Base-by-base conservation (phyloP, 1,140 invertebrate genomes). In the Lepidotrigona ventralis region DNA sequence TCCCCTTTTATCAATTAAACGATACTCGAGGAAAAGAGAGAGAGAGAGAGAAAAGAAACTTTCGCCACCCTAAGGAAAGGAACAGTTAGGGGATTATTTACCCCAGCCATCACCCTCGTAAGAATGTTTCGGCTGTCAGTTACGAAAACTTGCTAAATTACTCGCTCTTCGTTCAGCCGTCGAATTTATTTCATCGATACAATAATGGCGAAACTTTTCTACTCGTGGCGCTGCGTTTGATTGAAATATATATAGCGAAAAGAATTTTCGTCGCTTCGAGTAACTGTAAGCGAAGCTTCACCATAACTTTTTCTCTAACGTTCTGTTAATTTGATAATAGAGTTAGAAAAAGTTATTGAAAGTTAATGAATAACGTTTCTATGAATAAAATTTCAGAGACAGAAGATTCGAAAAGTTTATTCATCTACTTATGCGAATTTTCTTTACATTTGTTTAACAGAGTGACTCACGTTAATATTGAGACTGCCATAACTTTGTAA, bases 81-180 rank as follows among this genome's bases (percentile, higher is more conserved):
- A 91, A 90, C 89, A 90, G 80, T 91, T 90, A 26, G 21, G 19
- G 58, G 63, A 83, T 89, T 90, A 88, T 89, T 90, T 87, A 70
- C 29, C 51, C 23, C 26, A 54, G 0, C 17, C 5, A 29, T 19
- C 21, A 8, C 71, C 84, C 53, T 3, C 11, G 4, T 29, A n/a
- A 26, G 14, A 76, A 74, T 64, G 51, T 9, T 89, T 88, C 84
- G 63, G 72, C 26, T 84, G 85, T 89, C 89, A 90, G 87, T 91
- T 84, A 86, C 14, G 15, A 66, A 90, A 91, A 92, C 81, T 89
- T 89, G 26, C 58, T 73, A 86, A 88, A 91, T 90, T 89, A 89
- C 77, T 46, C 75, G 69, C 70, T 39, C 54, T 68, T 68, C 69
- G 56, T 54, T 68, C 71, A 53, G 5, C 58, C 66, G 53, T 46